Conservation (phyloP, 2,888 invertebrate species). For the Pycnomerus fuliginosus region DNA sequence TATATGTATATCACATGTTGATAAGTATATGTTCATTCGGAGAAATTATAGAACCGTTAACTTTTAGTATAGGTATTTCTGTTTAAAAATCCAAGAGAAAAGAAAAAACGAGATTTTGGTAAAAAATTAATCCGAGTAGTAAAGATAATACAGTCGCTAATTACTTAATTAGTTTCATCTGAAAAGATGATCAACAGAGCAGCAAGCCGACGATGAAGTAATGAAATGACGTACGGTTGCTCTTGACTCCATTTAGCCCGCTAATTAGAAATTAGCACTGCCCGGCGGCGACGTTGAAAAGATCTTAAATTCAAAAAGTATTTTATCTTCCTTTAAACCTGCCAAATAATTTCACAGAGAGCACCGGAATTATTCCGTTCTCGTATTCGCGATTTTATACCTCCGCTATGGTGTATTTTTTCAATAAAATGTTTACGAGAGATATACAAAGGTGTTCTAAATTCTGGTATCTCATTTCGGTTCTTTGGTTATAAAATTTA, state of each 20-base stretch:
- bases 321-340: conserved; percentile 10
- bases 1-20: not conserved
- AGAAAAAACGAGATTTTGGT: conserved; percentile 3
- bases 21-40: not conserved
- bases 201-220: conserved; percentile 33
- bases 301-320: conserved; percentile 19
- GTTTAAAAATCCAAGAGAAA: not conserved
- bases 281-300: conserved; percentile 29
- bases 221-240: conserved; percentile 43
- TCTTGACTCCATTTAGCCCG: conserved; percentile 44
- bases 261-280: conserved; percentile 50
- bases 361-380: conserved; percentile 7
- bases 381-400: conserved; percentile 10
- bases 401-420: conserved; percentile 15
- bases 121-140: conserved; percentile 16
- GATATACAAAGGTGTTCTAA: conserved; percentile 27
- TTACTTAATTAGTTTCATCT: conserved; percentile 49
- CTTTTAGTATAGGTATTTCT: not conserved
- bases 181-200: conserved; percentile 44
- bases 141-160: conserved; percentile 39
- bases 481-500: conserved; percentile 28
- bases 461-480: conserved; percentile 29
- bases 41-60: not conserved
- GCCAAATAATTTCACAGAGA: conserved; percentile 11
- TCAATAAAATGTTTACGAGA: conserved; percentile 27